Conservation (phyloP, 2,888 invertebrate genomes). For the Polia nebulosa region DNA sequence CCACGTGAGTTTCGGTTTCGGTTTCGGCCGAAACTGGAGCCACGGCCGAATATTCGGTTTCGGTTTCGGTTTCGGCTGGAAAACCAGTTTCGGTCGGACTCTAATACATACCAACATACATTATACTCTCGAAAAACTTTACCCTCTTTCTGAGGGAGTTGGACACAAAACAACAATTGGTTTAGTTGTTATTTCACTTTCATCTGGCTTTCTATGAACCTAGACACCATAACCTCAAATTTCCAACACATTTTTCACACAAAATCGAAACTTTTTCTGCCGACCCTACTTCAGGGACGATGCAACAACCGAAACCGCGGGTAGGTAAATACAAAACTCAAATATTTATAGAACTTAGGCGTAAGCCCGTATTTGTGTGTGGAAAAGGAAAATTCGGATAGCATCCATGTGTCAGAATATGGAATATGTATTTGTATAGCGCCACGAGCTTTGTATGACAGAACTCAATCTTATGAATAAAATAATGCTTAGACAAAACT, state of each 20-base stretch:
- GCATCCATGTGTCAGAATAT: slow-evolving; percentile 61
- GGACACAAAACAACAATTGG: no score
- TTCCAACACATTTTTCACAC: slow-evolving; percentile 1
- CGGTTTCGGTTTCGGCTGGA: no score
- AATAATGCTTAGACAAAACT: slow-evolving; percentile 40
- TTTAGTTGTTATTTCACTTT: no score
- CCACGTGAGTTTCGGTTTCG: no score
- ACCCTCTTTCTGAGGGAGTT: no score
- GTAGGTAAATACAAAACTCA: slow-evolving; percentile 76
- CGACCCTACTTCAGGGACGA: slow-evolving; percentile 47
- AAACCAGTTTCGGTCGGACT: no score
- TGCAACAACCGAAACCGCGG: slow-evolving; percentile 65
- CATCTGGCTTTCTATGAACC: no score
- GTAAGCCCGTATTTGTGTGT: slow-evolving; percentile 73
- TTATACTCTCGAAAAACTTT: no score
- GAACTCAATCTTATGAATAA: slow-evolving; percentile 61
- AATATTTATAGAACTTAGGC: slow-evolving; percentile 81
- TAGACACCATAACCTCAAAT: neutral
- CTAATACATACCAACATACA: no score
- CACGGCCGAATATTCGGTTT: no score
- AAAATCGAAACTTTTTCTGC: slow-evolving; percentile 47
- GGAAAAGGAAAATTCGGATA: slow-evolving; percentile 63
- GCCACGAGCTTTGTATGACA: slow-evolving; percentile 29
- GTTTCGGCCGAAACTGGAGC: no score
- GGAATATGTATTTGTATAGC: slow-evolving; percentile 49